Evolutionary conservation across 2,888 invertebrate species (phyloP).

Genomic region (Petrolisthes manimaculis): DNA sequence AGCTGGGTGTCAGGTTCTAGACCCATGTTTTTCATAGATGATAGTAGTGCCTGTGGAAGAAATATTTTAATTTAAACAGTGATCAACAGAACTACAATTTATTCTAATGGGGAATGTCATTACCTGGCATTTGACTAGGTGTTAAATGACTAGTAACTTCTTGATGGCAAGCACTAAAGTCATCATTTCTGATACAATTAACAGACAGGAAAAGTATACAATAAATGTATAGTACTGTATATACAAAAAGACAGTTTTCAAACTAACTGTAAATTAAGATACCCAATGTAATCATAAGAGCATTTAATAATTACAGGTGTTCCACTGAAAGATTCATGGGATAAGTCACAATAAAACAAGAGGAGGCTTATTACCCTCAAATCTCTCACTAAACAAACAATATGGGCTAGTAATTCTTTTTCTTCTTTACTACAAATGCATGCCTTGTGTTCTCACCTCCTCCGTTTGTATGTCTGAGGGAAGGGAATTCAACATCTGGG

Average conservation of each 20-base stretch:
- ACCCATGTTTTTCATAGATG: slow-evolving; percentile 75
- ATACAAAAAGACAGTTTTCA: no score
- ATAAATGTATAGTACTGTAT: no score
- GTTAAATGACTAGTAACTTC: not conserved
- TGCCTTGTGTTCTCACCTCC: slow-evolving; percentile 70
- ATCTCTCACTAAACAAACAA: no score
- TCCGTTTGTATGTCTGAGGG: slow-evolving; percentile 80
- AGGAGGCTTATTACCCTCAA: no score
- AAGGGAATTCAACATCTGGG: slow-evolving; percentile 80
- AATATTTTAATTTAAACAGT: not conserved
- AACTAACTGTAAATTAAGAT: no score
- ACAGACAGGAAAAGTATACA: no score
- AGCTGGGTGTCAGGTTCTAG: slow-evolving; percentile 83
- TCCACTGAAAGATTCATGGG: no score
- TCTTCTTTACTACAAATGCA: slow-evolving; percentile 77
- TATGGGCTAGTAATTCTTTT: slow-evolving; percentile 67
- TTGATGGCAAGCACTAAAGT: not conserved
- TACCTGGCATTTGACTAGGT: not conserved
- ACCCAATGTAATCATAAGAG: no score
- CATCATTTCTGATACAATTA: not conserved
- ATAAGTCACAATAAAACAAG: no score
- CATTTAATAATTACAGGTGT: no score
- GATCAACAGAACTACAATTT: not conserved
- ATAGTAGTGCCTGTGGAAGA: slow-evolving; percentile 73
- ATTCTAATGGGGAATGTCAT: not conserved